These are phyloP conservation scores for Copsychus sechellarum DNA, from an alignment of 2,113 vertebrate genomes.

Conservation along the genomic window DNA sequence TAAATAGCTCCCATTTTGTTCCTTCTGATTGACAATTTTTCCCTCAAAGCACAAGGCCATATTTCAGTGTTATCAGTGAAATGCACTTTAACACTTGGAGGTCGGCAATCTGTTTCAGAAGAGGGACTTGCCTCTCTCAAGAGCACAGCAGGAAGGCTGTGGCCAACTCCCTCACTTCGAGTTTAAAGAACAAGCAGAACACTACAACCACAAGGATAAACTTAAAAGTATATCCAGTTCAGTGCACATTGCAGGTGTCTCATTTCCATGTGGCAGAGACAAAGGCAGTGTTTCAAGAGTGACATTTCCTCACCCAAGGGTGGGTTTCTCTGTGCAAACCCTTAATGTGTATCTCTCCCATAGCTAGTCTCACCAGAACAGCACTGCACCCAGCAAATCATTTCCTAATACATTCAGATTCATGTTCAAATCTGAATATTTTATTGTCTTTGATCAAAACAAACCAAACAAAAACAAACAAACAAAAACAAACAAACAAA, in stretches of 20 bases:
- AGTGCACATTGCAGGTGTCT: background rate
- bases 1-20: background rate
- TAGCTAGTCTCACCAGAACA: background rate
- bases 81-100: background rate
- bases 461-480: background rate
- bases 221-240: background rate
- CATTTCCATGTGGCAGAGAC: background rate
- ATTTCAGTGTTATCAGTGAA: background rate
- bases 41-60: background rate
- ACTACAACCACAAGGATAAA: background rate
- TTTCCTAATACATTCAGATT: background rate
- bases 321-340: background rate
- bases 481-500: background rate
- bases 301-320: background rate
- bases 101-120: background rate
- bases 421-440: background rate
- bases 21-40: background rate
- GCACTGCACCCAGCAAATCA: background rate
- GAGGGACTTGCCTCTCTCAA: background rate
- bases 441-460: background rate
- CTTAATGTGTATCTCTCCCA: fast-evolving
- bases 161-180: fast-evolving
- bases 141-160: fast-evolving
- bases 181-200: background rate
- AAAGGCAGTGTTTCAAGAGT: background rate